These are phyloP conservation scores for Sarotherodon lohbergeri DNA, from an alignment of 2,113 vertebrate species.

Conservation along the genomic window DNA sequence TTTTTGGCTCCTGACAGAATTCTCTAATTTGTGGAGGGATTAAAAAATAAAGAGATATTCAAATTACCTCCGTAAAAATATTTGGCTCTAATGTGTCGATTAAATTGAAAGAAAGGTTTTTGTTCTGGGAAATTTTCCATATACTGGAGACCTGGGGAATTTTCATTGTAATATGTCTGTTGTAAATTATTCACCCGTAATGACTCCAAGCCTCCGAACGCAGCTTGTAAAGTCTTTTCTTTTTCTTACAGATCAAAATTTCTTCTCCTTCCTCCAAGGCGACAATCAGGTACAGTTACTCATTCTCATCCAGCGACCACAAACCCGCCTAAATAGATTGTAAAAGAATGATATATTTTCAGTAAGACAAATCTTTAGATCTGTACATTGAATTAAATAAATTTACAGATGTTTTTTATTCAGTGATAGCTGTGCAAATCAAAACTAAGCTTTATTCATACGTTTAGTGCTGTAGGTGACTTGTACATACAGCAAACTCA, in stretches of 20 bases:
- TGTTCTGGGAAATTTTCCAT: background rate
- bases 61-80: background rate
- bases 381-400: background rate
- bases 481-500: background rate
- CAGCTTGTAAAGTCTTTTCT: background rate
- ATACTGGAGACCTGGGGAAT: background rate
- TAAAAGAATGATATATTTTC: background rate
- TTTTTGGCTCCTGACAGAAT: background rate
- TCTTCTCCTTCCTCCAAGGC: constrained; percentile 97
- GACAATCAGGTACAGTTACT: constrained; percentile 89
- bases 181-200: background rate
- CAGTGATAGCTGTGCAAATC: background rate
- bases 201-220: background rate
- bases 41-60: background rate
- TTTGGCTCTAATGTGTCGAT: background rate
- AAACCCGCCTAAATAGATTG: background rate
- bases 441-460: background rate
- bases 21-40: background rate
- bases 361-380: background rate
- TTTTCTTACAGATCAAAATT: constrained; percentile 84
- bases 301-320: background rate
- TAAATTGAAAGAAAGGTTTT: background rate
- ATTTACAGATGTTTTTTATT: background rate
- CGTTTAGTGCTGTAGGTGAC: background rate
- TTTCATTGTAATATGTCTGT: background rate